A percentile compares a stretch with the other conserved stretches of the same genome.
These are phyloP conservation scores for Labeo calbasu DNA, from an alignment of 2,797 vertebrate species.

Conservation along the genomic window DNA sequence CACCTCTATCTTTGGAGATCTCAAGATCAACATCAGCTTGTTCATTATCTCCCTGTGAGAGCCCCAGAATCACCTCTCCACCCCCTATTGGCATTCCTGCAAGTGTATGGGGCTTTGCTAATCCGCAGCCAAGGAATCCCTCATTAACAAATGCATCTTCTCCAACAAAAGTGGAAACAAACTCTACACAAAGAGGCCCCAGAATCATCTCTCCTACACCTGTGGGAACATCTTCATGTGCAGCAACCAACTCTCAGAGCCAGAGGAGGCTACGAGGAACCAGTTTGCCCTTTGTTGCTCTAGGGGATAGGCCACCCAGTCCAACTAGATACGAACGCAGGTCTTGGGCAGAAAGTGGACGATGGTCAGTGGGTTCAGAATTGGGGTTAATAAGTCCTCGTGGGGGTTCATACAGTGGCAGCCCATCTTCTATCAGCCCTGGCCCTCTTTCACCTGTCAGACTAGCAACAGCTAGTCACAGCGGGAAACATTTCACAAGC, in stretches of 20 bases:
- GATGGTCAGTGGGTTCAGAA: conserved; percentile 64
- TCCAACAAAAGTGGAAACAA: conserved; percentile 44
- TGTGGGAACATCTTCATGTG: conserved; percentile 43
- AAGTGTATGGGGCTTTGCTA: conserved; percentile 70
- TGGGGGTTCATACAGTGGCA: conserved; percentile 63
- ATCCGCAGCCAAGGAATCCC: conserved; percentile 73
- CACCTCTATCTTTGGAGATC: conserved; percentile 76
- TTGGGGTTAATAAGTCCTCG: conserved; percentile 63
- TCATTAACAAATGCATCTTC: conserved; percentile 44
- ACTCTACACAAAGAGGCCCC: conserved; percentile 47
- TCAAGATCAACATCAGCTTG: conserved; percentile 64
- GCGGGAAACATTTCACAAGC: conserved; percentile 71
- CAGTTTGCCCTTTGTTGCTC: conserved; percentile 61
- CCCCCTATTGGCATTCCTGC: conserved; percentile 73
- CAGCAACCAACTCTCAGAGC: conserved; percentile 52
- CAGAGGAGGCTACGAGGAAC: conserved; percentile 59
- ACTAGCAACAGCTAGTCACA: conserved; percentile 46
- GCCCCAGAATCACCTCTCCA: conserved; percentile 73
- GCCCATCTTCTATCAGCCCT: conserved; percentile 69
- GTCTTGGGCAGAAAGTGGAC: conserved; percentile 67
- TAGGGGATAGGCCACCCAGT: conserved; percentile 64
- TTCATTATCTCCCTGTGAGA: conserved; percentile 63
- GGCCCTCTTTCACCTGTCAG: conserved; percentile 55
- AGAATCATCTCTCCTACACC: conserved; percentile 56
- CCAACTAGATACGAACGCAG: conserved; percentile 58